Evolutionary conservation across 2,113 vertebrate genomes (phyloP), one percentile per base, ranked within the genome.

Genomic region (Regulus satrapa): DNA sequence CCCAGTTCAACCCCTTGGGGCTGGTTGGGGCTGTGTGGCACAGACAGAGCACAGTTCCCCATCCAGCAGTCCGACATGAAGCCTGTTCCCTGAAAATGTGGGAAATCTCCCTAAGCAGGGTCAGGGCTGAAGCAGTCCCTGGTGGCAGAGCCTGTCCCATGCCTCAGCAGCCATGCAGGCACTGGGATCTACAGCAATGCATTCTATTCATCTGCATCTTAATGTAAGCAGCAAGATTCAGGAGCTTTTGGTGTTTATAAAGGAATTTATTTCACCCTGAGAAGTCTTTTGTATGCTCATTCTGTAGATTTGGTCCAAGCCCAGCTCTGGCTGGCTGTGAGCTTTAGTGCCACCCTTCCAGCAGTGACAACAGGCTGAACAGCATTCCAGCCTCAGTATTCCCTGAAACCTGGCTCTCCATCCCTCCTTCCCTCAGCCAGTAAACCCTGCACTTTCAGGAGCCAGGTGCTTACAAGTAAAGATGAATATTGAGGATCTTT

Each of bases 1-100:
- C 36, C 34, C 52, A 5, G 3, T 3, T 25, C 40, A 29, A 2
- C 2, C 31, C 48, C 49, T 48, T 0, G 0, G 45, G 55, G 46
- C 26, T 72, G 12, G 21, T 71, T 45, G 49, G 63, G 48, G 18
- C 58, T 38, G 10, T 4, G 3, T 38, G 63, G 66, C 19, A 8
- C 26, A 76, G 41, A 2, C 32, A 9, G 13, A 24, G 10, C 41
- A 28, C 49, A 12, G 52, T 9, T 7, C 3, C 11, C 7, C 3
- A 31, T 11, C 10, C 51, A 17, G 6, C 31, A 34, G 28, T 14
- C 32, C 18, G n/a, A 4, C 48, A 59, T 8, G 32, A 59, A n/a
- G 28, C 38, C 31, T 28, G 17, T 81, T 40, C 36, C 29, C 38
- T 34, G 14, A 9, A 48, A 71, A 55, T 5, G 43, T 24, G 68